Conservation (phyloP, 2,888 invertebrate species). For the Lepidochrysops patricia region DNA sequence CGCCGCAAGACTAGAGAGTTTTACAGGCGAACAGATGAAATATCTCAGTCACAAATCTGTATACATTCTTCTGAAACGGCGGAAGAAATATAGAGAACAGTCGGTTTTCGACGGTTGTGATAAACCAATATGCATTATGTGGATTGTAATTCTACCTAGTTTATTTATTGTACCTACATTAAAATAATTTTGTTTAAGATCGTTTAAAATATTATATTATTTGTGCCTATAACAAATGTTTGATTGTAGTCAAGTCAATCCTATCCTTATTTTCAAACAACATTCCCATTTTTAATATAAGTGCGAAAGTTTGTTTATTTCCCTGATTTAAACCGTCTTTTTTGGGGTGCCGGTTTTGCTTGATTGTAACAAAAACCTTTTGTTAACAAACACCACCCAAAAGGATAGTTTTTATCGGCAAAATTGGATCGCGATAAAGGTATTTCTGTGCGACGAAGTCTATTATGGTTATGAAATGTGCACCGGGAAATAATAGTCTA, state of each 20-base stretch:
- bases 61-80: neutral
- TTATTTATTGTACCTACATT: neutral
- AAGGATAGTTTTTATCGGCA: no score
- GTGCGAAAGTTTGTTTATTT: no score
- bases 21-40: conserved; percentile 43
- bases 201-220: neutral
- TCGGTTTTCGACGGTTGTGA: conserved; percentile 6
- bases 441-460: no score
- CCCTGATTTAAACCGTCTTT: no score
- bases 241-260: no score
- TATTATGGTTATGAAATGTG: conserved; percentile 15
- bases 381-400: no score
- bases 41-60: neutral
- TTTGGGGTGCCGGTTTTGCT: no score
- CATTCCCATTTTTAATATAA: no score
- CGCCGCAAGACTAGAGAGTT: conserved; percentile 35
- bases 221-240: neutral
- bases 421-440: no score
- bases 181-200: neutral
- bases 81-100: conserved; percentile 34
- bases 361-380: no score
- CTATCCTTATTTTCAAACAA: neutral
- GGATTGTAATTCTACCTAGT: neutral
- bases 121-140: neutral
- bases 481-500: neutral